phyloP scores from a whole-genome alignment of 2,888 invertebrate species.

The Diarsia rubi region DNA sequence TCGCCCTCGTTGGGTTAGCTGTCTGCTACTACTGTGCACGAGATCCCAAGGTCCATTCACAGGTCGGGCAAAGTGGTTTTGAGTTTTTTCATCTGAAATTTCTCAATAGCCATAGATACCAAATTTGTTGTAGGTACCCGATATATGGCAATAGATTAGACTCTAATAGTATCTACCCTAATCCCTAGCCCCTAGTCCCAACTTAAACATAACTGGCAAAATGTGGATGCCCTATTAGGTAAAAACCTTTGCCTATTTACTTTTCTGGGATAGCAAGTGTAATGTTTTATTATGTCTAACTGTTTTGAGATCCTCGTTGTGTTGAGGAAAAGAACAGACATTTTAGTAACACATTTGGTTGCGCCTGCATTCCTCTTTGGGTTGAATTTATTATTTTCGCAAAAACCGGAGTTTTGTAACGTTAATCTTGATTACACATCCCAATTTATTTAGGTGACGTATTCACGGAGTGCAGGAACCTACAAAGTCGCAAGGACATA shows the following conservation, averaged over 20 bases:
- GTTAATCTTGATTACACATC: slow-evolving; percentile 35
- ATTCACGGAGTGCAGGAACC: background rate
- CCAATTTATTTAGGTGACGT: slow-evolving; percentile 27
- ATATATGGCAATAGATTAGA: background rate
- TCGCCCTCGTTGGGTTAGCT: background rate
- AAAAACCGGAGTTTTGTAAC: slow-evolving; percentile 2
- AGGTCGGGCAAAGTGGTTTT: background rate
- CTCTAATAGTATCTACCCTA: background rate
- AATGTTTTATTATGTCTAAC: background rate
- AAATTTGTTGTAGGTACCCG: background rate
- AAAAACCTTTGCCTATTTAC: too few species aligned
- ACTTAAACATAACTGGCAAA: background rate
- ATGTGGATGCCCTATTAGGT: background rate
- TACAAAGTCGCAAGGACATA: slow-evolving; percentile 10
- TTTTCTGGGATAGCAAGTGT: background rate
- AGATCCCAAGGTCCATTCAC: background rate
- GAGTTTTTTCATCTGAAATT: background rate
- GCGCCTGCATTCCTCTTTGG: background rate
- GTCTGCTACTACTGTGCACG: background rate
- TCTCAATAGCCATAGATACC: background rate
- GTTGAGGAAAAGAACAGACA: background rate
- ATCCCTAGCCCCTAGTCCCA: background rate
- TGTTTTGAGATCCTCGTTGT: background rate
- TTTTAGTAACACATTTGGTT: background rate
- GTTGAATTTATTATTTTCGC: background rate